Conservation (phyloP, 2,797 vertebrate genomes). For the Pseudochirops cupreus region DNA sequence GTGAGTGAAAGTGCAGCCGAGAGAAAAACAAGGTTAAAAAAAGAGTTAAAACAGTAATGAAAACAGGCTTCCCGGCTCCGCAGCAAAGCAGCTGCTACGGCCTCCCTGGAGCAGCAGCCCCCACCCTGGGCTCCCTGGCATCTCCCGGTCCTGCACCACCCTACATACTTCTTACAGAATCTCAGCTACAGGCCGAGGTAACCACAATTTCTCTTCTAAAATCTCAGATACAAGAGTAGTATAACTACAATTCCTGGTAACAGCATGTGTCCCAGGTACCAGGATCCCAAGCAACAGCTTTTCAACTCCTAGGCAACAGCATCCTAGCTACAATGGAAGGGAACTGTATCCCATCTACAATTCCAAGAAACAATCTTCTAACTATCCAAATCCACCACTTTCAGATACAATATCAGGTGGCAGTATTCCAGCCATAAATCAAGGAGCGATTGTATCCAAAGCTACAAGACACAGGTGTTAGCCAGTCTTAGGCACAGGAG, state of each 20-base stretch:
- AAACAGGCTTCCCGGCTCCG: slow-evolving; percentile 85
- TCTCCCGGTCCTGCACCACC: slow-evolving; percentile 69
- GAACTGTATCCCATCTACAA: slow-evolving; percentile 54
- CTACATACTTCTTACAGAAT: not conserved
- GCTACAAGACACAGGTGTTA: slow-evolving; percentile 34
- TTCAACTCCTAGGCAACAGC: slow-evolving; percentile 60
- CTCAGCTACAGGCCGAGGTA: slow-evolving; percentile 45
- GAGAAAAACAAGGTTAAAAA: slow-evolving; percentile 90
- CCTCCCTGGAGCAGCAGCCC: slow-evolving; percentile 68
- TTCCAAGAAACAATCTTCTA: slow-evolving; percentile 50
- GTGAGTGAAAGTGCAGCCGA: slow-evolving; percentile 87
- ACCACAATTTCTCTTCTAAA: slow-evolving; percentile 30
- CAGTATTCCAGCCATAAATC: slow-evolving; percentile 68
- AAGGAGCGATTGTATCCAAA: slow-evolving; percentile 44
- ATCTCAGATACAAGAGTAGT: slow-evolving; percentile 67
- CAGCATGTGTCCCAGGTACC: slow-evolving; percentile 59
- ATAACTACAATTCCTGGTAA: slow-evolving; percentile 57
- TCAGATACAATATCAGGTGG: slow-evolving; percentile 64
- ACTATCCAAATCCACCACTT: slow-evolving; percentile 58
- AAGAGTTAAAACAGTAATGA: slow-evolving; percentile 89
- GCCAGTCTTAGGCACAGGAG: not conserved
- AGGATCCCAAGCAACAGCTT: slow-evolving; percentile 71
- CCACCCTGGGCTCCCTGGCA: slow-evolving; percentile 57
- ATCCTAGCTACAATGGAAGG: slow-evolving; percentile 60
- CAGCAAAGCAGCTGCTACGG: slow-evolving; percentile 79